Percentiles rank a stretch among this genome's conserved stretches.
Evolutionary conservation across 2,113 vertebrate species (phyloP).

Genomic region (Peucedramus taeniatus): DNA sequence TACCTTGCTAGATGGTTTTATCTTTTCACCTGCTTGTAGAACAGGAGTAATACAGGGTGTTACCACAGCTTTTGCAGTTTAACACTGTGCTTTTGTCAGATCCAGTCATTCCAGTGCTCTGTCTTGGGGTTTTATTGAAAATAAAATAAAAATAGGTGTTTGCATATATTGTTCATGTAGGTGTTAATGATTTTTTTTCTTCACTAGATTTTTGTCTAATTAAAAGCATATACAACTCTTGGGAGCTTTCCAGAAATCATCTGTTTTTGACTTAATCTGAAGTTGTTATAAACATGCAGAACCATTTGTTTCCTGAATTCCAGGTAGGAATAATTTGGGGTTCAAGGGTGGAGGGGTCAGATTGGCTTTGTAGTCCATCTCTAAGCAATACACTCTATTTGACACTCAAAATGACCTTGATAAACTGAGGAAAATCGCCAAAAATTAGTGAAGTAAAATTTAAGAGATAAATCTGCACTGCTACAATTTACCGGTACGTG

Average conservation of each 20-base stretch:
- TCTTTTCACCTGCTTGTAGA: not conserved
- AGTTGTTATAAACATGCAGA: not conserved
- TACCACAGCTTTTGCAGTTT: not conserved
- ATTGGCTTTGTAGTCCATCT: not conserved
- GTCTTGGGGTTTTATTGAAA: not conserved
- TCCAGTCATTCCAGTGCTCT: not conserved
- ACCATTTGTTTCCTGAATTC: not conserved
- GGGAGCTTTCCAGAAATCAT: not conserved
- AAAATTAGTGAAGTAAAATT: not conserved
- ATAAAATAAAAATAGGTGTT: not conserved
- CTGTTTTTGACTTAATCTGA: not conserved
- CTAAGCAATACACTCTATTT: not conserved
- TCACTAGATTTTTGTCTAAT: not conserved
- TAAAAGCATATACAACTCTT: not conserved
- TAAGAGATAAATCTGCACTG: not conserved
- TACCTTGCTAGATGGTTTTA: not conserved
- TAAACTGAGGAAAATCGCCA: not conserved
- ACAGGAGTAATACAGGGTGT: not conserved
- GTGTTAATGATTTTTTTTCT: not conserved
- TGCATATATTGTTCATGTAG: not conserved
- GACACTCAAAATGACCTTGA: not conserved
- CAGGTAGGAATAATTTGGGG: not conserved
- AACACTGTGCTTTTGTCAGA: not conserved
- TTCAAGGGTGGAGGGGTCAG: not conserved
- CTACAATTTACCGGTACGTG: not conserved